These are phyloP conservation scores for Oostethus manadensis DNA, from an alignment of 2,113 vertebrate genomes.

Conservation along the genomic window DNA sequence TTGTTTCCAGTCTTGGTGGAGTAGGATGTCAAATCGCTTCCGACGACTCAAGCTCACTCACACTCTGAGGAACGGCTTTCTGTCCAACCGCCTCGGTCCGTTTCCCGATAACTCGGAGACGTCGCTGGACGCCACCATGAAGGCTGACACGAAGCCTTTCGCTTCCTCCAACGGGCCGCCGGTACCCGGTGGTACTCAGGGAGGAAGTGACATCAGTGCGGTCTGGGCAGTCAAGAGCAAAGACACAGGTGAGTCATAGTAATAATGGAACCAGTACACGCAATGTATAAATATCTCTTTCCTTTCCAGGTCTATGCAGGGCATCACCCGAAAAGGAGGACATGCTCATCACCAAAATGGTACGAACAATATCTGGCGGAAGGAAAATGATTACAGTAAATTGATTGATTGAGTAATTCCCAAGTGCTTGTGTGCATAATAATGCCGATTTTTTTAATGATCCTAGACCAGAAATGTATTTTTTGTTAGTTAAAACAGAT, in stretches of 20 bases:
- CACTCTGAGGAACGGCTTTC: conserved; percentile 86
- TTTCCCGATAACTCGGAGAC: conserved; percentile 78
- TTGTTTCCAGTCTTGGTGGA: conserved; percentile 91
- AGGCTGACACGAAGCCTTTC: conserved; percentile 56
- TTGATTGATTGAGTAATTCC: no score
- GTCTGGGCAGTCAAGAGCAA: conserved; percentile 73
- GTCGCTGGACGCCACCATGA: conserved; percentile 83
- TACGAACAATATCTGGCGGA: conserved; percentile 43
- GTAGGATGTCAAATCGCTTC: conserved; percentile 95
- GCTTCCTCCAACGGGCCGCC: conserved; percentile 40
- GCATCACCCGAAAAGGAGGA: conserved; percentile 79
- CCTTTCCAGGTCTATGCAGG: conserved; percentile 75
- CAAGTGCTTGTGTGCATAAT: no score
- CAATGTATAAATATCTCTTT: conserved; percentile 13
- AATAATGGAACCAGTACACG: not conserved
- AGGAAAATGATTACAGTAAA: not conserved
- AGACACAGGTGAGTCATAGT: conserved; percentile 72
- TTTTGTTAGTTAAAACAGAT: no score
- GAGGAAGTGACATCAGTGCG: conserved; percentile 54
- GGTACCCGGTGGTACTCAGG: conserved; percentile 31
- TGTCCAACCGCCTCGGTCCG: conserved; percentile 80
- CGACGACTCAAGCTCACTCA: conserved; percentile 91
- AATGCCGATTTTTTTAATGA: no score
- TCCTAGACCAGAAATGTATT: no score
- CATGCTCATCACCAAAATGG: conserved; percentile 87